Evolutionary conservation across 2,888 invertebrate species (phyloP).

Genomic region (Limnephilus marmoratus): DNA sequence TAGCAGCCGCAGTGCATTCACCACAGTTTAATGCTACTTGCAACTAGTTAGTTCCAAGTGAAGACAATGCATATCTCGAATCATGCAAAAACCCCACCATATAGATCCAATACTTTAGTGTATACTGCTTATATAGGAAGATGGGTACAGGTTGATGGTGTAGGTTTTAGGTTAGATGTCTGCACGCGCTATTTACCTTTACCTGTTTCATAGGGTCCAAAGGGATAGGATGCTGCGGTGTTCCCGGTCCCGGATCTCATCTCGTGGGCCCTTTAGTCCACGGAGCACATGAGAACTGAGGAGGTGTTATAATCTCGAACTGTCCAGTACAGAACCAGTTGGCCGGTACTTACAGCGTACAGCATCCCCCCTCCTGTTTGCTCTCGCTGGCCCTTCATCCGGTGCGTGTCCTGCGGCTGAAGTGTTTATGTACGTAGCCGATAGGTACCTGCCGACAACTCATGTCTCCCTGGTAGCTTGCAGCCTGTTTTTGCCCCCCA

Average conservation of each 20-base stretch:
- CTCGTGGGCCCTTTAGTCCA: constrained; percentile 46
- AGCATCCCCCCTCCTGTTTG: constrained; percentile 2
- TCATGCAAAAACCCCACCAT: not conserved
- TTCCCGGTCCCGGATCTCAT: constrained; percentile 43
- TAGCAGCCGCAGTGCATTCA: not conserved
- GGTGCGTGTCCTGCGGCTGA: constrained; percentile 29
- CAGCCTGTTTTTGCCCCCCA: constrained; percentile 64
- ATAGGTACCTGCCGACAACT: constrained; percentile 46
- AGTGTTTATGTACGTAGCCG: not conserved
- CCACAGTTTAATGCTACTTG: not conserved
- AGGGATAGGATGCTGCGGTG: constrained; percentile 33
- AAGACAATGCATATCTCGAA: not conserved
- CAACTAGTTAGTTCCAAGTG: not conserved
- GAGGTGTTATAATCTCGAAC: constrained; percentile 38
- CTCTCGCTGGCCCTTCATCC: constrained; percentile 44
- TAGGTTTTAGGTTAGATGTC: not conserved
- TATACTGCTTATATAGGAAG: not conserved
- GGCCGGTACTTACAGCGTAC: constrained; percentile 12
- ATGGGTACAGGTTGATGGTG: not conserved
- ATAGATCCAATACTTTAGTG: not conserved
- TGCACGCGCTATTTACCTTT: too few species aligned
- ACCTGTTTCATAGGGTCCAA: constrained; percentile 8
- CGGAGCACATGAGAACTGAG: constrained; percentile 18
- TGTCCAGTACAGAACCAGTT: constrained; percentile 28
- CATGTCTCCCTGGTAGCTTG: constrained; percentile 61